phyloP scores from a whole-genome alignment of 1,140 invertebrate species.

The Metaphire vulgaris region DNA sequence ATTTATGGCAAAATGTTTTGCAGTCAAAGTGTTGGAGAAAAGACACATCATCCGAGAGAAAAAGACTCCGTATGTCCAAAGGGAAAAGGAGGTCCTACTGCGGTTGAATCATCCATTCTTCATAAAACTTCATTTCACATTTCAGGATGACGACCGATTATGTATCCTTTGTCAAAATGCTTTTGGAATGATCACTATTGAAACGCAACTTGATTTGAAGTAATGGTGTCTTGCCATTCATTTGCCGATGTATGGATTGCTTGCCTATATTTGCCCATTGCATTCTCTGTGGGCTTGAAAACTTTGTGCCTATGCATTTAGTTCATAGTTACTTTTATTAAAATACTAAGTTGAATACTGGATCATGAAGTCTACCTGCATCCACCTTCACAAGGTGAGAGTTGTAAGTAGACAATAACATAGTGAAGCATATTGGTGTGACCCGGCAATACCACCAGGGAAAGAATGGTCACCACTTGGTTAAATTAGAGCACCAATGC shows the following conservation, averaged over 20 bases:
- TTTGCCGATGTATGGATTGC: background rate
- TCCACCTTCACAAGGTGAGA: no score
- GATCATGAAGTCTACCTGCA: no score
- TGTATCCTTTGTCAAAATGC: conserved; percentile 58
- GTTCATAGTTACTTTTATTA: no score
- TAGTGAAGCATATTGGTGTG: no score
- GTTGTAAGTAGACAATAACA: no score
- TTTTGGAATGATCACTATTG: conserved; percentile 6
- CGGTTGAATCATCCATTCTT: conserved; percentile 66
- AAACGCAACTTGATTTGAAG: no score
- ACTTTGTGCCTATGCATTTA: no score
- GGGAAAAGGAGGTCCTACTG: conserved; percentile 74
- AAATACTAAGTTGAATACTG: no score
- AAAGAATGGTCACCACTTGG: no score
- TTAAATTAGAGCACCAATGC: no score
- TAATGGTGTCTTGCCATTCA: background rate
- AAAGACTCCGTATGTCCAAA: conserved; percentile 84
- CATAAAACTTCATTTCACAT: conserved; percentile 88
- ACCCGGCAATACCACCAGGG: no score
- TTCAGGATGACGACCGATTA: conserved; percentile 85
- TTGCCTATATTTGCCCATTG: background rate
- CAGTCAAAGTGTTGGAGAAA: conserved; percentile 95
- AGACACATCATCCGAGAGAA: conserved; percentile 81
- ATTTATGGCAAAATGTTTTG: conserved; percentile 32
- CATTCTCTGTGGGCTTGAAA: background rate